These are phyloP conservation scores for Pseudochromis fuscus DNA, from an alignment of 2,797 vertebrate species.

Conservation along the genomic window DNA sequence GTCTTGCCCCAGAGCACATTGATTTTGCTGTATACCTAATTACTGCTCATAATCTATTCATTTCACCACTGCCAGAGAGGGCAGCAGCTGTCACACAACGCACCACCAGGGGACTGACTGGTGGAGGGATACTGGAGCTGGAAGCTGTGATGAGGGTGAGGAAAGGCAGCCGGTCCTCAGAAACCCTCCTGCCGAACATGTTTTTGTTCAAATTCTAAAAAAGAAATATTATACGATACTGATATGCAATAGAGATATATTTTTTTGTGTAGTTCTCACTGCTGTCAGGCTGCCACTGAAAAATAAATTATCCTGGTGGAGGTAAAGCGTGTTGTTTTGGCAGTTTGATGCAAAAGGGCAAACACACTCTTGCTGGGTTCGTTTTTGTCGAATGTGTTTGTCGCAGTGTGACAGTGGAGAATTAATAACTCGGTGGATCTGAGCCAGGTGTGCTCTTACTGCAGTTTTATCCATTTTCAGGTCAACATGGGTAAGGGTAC, in stretches of 20 bases:
- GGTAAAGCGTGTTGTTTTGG: slow-evolving; percentile 54
- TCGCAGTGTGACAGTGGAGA: slow-evolving; percentile 48
- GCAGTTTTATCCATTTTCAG: slow-evolving; percentile 25
- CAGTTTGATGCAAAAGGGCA: slow-evolving; percentile 53
- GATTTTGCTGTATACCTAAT: slow-evolving; percentile 99
- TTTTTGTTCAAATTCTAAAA: slow-evolving; percentile 37
- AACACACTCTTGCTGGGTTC: slow-evolving; percentile 34
- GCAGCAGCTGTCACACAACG: slow-evolving; percentile 99
- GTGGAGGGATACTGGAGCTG: slow-evolving; percentile 58
- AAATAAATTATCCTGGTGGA: slow-evolving; percentile 30
- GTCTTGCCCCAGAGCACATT: slow-evolving; percentile 98
- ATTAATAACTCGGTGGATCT: slow-evolving; percentile 36
- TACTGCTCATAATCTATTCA: slow-evolving; percentile 99
- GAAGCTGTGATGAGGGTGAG: slow-evolving; percentile 43
- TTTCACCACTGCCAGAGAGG: slow-evolving; percentile 94
- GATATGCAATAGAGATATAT: slow-evolving; percentile 40
- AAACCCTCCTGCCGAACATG: slow-evolving; percentile 36
- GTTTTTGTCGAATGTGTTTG: slow-evolving; percentile 49
- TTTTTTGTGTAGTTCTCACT: background rate
- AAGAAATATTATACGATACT: background rate
- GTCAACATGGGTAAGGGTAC: background rate
- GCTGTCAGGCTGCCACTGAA: background rate
- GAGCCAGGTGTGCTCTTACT: background rate
- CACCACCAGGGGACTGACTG: slow-evolving; percentile 80
- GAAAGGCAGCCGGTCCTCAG: slow-evolving; percentile 31